Percentiles rank a stretch among this genome's conserved stretches.
These are phyloP conservation scores for Mormyrus hasselquistii DNA, from an alignment of 2,797 vertebrate species.

Conservation along the genomic window DNA sequence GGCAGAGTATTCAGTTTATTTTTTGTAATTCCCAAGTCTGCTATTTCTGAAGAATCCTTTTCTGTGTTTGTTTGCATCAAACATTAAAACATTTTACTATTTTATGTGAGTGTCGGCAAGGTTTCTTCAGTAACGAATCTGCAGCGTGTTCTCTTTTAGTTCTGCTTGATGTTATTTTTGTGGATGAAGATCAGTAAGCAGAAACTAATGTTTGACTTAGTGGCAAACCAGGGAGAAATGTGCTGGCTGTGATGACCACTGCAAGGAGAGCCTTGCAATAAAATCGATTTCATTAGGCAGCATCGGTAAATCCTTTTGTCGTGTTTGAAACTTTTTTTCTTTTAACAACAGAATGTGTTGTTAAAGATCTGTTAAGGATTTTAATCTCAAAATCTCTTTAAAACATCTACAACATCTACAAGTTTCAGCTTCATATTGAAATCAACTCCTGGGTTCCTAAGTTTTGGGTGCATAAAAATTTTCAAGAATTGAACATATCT, in stretches of 20 bases:
- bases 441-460: not conserved
- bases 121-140: not conserved
- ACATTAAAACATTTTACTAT: not conserved
- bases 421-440: not conserved
- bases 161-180: not conserved
- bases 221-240: not conserved
- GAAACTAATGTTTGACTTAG: not conserved
- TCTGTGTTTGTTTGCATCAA: not conserved
- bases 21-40: not conserved
- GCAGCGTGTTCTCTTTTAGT: not conserved
- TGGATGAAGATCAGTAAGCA: not conserved
- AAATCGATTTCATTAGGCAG: not conserved
- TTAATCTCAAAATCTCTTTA: not conserved
- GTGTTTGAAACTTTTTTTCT: not conserved
- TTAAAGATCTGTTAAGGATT: not conserved
- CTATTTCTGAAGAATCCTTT: not conserved
- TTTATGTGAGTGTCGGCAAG: not conserved
- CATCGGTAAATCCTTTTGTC: not conserved
- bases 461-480: not conserved
- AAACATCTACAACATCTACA: not conserved
- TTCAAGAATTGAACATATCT: not conserved
- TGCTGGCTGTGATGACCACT: not conserved
- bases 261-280: not conserved
- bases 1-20: not conserved
- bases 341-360: not conserved